phyloP scores from a whole-genome alignment of 2,113 vertebrate species.

The Caretta caretta region DNA sequence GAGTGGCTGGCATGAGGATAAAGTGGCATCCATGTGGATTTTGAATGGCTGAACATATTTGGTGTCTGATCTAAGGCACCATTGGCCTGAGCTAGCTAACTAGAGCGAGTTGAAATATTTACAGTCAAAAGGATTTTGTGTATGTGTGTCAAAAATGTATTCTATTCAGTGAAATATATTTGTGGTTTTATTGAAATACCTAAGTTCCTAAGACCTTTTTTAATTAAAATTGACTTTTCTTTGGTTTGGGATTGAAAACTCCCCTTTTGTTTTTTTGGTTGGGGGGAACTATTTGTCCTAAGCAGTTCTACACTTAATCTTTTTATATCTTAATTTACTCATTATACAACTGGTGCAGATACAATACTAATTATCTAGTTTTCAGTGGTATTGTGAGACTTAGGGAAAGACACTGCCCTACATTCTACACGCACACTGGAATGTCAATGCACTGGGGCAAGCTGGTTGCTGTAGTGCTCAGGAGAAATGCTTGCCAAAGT shows the following conservation, averaged over 20 bases:
- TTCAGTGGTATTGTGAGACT: neutral
- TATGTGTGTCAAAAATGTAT: too few species aligned
- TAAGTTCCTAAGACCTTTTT: neutral
- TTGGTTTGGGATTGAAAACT: neutral
- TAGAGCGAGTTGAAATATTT: neutral
- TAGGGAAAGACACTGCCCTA: neutral
- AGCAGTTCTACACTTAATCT: neutral
- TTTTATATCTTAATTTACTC: neutral
- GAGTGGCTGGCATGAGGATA: neutral
- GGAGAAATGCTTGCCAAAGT: neutral
- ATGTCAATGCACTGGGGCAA: neutral
- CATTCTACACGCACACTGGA: neutral
- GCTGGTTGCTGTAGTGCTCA: neutral
- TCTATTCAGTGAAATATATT: neutral
- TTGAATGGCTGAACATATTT: neutral
- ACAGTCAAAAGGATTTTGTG: neutral
- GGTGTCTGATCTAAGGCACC: neutral
- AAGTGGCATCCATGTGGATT: neutral
- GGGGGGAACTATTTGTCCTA: neutral
- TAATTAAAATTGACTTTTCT: neutral
- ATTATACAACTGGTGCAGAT: neutral
- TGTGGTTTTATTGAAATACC: neutral
- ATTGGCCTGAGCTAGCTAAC: neutral
- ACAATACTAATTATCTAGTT: neutral
- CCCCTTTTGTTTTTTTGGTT: too few species aligned